Conservation (phyloP, 2,888 invertebrate genomes). For the Helicoverpa assulta region DNA sequence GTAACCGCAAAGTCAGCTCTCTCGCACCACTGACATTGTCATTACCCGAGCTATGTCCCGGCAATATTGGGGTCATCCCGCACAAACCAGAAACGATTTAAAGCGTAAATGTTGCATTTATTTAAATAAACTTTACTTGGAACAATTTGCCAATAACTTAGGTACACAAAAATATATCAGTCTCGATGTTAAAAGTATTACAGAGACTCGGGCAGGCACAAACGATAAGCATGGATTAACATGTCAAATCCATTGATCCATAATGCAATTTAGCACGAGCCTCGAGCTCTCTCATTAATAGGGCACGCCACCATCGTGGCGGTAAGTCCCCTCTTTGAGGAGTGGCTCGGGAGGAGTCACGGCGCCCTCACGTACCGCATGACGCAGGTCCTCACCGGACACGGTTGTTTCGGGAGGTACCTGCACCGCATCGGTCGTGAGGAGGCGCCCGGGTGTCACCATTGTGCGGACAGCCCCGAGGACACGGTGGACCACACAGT, state of each 20-base stretch:
- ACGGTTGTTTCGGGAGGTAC: too few relatives aligned
- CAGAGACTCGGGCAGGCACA: too few relatives aligned
- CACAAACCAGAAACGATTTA: conserved; percentile 24
- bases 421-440: too few relatives aligned
- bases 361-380: too few relatives aligned
- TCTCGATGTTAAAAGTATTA: not conserved
- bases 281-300: conserved; percentile 4
- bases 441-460: too few relatives aligned
- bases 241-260: conserved; percentile 3
- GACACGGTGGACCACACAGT: too few relatives aligned
- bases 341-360: too few relatives aligned
- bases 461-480: too few relatives aligned
- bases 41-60: conserved; percentile 28
- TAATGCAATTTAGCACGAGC: not conserved
- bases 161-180: not conserved
- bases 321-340: too few relatives aligned
- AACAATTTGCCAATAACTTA: not conserved
- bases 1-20: conserved; percentile 38
- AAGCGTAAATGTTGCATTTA: conserved; percentile 21
- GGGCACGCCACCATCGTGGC: too few relatives aligned
- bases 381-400: too few relatives aligned
- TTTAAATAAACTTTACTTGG: not conserved
- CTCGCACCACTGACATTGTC: conserved; percentile 37
- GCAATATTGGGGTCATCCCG: conserved; percentile 35
- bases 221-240: not conserved